Base-by-base conservation (phyloP, 2,888 invertebrate genomes). In the Leucania comma region DNA sequence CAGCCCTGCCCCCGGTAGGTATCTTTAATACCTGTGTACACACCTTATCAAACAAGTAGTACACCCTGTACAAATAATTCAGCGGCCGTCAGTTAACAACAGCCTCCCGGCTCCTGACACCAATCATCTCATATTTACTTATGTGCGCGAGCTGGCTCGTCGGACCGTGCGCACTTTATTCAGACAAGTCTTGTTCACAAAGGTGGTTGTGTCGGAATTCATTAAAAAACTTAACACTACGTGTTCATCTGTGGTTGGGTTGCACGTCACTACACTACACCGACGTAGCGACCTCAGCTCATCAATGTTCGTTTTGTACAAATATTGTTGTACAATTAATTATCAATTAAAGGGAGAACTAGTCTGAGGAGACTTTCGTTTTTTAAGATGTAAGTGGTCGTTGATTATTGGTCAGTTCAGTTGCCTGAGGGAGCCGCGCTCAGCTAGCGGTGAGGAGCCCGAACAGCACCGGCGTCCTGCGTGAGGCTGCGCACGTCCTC, bases 1-100 rank as follows among this genome's bases (percentile, higher is more conserved):
- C 83, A 56, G 64, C 64, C 61, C 35, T 67, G 79, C 74, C 67
- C 14, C 67, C 69, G 85, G 85, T 83, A 85, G 83, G 85, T 72
- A 72, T 54, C 58, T 32, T 72, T 80, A 80, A 68, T 80, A 53
- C 67, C 70, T 60, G 74, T 63, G 79, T 72, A 82, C 74, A 68
- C 77, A 73, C 54, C 71, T 75, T 85, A 80, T 83, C 86, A 63
- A 32, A 63, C 51, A 73, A 75, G 17, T 68, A 74, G 74, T 9
- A 67, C 64, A 71, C 42, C 20, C 22, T 66, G 66, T 69, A 51
- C 69, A 83, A 83, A 85, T 68, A 83, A 73, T 77, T 75, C 69
- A 75, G 59, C 67, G 63, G 65, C 63, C 79, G 65, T 57, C 46
- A 68, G 51, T 42, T 20, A 59, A 58, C 66, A 67, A 54, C 72